These are phyloP conservation scores for Vipera ursinii DNA, from an alignment of 2,797 vertebrate species.

Conservation along the genomic window DNA sequence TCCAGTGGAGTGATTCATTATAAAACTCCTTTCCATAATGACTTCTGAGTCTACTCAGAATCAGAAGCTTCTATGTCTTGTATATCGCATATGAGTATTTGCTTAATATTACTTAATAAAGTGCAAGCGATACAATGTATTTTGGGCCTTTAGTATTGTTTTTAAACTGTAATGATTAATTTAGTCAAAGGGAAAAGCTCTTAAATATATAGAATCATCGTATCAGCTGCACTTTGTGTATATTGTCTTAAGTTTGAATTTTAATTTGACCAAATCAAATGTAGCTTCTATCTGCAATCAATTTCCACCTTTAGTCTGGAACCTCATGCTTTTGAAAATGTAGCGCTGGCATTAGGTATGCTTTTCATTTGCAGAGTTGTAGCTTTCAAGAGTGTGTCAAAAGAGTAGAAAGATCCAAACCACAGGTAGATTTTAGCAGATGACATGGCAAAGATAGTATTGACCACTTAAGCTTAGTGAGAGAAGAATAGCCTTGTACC, in stretches of 20 bases:
- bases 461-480: not conserved
- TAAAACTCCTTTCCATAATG: not conserved
- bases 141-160: not conserved
- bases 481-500: not conserved
- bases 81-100: not conserved
- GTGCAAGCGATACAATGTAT: not conserved
- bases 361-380: not conserved
- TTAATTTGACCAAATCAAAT: not conserved
- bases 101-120: not conserved
- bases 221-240: not conserved
- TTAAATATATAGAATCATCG: not conserved
- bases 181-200: not conserved
- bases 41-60: slow-evolving; percentile 5
- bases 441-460: not conserved
- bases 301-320: not conserved
- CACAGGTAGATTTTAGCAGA: not conserved
- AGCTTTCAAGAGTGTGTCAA: not conserved
- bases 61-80: not conserved
- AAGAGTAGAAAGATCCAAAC: not conserved
- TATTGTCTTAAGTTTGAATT: not conserved
- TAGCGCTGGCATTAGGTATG: not conserved
- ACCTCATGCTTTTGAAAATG: not conserved
- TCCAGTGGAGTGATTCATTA: slow-evolving; percentile 2
- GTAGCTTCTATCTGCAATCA: not conserved
- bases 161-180: not conserved